phyloP scores from a whole-genome alignment of 2,113 vertebrate species.

The Passerina amoena region DNA sequence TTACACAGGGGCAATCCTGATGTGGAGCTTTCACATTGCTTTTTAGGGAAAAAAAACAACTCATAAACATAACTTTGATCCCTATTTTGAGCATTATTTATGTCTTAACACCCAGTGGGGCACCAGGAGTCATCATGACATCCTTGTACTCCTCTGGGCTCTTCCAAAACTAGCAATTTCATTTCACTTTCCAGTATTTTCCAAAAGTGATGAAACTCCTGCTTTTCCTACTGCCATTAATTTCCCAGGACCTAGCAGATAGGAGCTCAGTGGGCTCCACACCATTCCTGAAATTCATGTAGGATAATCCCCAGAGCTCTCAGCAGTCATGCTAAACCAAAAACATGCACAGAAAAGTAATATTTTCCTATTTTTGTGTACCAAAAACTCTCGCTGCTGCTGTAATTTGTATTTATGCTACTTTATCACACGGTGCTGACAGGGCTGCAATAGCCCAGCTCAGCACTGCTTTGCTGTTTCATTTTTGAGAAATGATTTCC shows the following conservation, averaged over 20 bases:
- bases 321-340: background rate
- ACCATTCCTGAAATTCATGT: background rate
- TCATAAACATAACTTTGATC: background rate
- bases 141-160: background rate
- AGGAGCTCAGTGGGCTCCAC: background rate
- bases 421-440: background rate
- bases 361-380: background rate
- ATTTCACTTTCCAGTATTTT: background rate
- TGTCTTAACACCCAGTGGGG: background rate
- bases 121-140: background rate
- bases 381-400: background rate
- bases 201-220: background rate
- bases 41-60: background rate
- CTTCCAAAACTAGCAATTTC: background rate
- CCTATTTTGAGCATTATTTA: background rate
- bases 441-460: background rate
- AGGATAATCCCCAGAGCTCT: background rate
- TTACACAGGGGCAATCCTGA: background rate
- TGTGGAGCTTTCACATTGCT: background rate
- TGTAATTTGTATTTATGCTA: slow-evolving; percentile 3
- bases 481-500: background rate
- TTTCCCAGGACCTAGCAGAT: background rate
- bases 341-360: background rate
- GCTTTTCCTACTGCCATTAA: background rate
- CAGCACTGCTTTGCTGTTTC: background rate